Evolutionary conservation across 1,140 invertebrate genomes (phyloP).

Genomic region (Drosophila bipectinata): DNA sequence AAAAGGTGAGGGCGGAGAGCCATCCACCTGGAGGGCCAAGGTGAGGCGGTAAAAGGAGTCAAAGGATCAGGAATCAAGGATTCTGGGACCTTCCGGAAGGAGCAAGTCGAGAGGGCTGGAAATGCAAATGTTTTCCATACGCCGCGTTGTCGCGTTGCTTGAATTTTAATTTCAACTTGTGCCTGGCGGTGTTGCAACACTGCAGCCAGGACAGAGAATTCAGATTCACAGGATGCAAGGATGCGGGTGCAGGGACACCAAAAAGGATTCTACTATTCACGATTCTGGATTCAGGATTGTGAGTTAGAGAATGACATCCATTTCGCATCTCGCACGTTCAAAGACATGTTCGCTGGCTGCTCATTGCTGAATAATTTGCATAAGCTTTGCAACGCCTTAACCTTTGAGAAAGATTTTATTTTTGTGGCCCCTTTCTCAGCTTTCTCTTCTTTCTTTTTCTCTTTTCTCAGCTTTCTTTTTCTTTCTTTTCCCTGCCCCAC

Average conservation of each 20-base stretch:
- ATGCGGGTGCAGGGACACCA: slow-evolving; percentile 1
- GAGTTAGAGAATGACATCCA: slow-evolving; percentile 37
- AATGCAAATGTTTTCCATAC: slow-evolving; percentile 78
- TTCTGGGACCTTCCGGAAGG: background rate
- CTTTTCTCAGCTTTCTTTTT: background rate
- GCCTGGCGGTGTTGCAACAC: slow-evolving; percentile 32
- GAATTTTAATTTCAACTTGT: slow-evolving; percentile 78
- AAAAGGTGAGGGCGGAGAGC: slow-evolving; percentile 49
- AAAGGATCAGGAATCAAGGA: slow-evolving; percentile 1
- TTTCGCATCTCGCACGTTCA: slow-evolving; percentile 51
- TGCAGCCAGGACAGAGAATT: slow-evolving; percentile 16
- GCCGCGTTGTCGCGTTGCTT: slow-evolving; percentile 64
- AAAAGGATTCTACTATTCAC: background rate
- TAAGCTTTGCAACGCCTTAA: slow-evolving; percentile 48
- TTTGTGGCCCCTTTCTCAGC: slow-evolving; percentile 19
- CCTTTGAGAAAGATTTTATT: slow-evolving; percentile 40
- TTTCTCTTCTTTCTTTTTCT: background rate
- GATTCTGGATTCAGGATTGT: background rate
- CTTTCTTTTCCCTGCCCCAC: background rate
- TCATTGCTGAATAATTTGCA: slow-evolving; percentile 79
- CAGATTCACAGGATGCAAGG: slow-evolving; percentile 1
- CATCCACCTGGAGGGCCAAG: background rate
- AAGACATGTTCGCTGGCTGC: slow-evolving; percentile 63
- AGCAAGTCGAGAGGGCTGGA: slow-evolving; percentile 10
- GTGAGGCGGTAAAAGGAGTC: background rate